Evolutionary conservation across 2,113 vertebrate species (phyloP), one percentile per base, ranked within the genome.

Genomic region (Crotalus helleri): DNA sequence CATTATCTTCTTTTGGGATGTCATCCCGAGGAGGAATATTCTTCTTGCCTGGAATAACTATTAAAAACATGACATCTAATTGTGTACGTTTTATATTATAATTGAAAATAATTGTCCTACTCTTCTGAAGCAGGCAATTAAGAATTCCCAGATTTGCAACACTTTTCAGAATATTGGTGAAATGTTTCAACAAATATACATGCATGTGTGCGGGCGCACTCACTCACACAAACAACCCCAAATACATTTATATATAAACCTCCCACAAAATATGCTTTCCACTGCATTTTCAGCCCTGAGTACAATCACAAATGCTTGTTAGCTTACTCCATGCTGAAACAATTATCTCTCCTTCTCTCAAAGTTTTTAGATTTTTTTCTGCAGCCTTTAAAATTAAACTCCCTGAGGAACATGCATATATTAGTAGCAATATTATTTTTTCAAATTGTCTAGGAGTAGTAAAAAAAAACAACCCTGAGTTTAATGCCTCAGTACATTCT

Each of bases 11-110:
- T 96, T 98, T 98, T 94, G 98, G 96, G 11, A 97, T 96, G 21
- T 98, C 97, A 4, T 98, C 97, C 3, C 96, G 96, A 93, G 97
- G 91, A 93, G 97, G 96, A 85, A 98, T 94, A 94, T 96, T 98
- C 98, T 94, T 96, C 95, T 98, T 98, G 92, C 97, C 59, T 33
- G 94, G 97, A 93, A 98, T 98, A 88, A 98, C 98, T 98, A 92
- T 93, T 23, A 53, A 96, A 93, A 95, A 94, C 93, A 94, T 95
- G 96, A 96, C 95, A 2, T 0, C 86, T 91, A 95, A 93, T 95
- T 94, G 95, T 0, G 46, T 92, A 94, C 95, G 93, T 91, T 69
- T 85, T 91, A 58, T 0, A 15, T 21, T 29, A 92, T 12, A 90
- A 33, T 12, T 87, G 58, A 93, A 96, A 97, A 94, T 92, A 96